These are phyloP conservation scores for Eudyptes chrysolophus DNA, from an alignment of 2,113 vertebrate genomes.

Conservation along the genomic window DNA sequence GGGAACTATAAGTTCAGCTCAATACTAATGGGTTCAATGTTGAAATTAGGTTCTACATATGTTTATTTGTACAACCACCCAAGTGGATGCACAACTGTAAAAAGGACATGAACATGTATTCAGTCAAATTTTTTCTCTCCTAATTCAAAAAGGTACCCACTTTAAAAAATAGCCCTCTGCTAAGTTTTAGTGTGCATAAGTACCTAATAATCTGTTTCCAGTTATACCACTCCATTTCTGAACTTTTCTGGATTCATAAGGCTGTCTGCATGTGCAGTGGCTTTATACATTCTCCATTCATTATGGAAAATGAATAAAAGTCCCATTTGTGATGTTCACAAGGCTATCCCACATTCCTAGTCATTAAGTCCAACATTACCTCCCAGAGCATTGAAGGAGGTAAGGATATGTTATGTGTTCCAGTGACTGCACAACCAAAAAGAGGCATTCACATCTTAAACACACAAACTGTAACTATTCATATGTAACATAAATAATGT, in stretches of 20 bases:
- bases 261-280: background rate
- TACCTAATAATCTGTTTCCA: constrained; percentile 1
- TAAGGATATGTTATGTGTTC: background rate
- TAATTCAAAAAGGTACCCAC: background rate
- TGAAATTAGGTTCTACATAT: background rate
- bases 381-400: background rate
- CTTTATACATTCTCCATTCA: constrained; percentile 22
- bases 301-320: constrained; percentile 39
- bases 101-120: background rate
- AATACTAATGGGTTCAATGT: background rate
- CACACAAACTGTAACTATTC: constrained; percentile 41
- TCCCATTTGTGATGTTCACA: constrained; percentile 41
- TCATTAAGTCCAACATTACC: background rate
- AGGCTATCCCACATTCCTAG: background rate
- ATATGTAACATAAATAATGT: constrained; percentile 60
- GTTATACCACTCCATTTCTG: background rate
- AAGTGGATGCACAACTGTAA: background rate
- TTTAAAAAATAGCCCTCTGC: background rate
- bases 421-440: constrained; percentile 29
- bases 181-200: background rate
- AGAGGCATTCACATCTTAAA: constrained; percentile 39
- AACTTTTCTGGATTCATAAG: background rate
- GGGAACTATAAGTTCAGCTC: background rate
- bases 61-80: background rate
- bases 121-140: background rate